Percentiles rank a stretch among this genome's conserved stretches.
These are phyloP conservation scores for Aleiodes sp. DNA, from an alignment of 1,140 invertebrate species.

Conservation along the genomic window DNA sequence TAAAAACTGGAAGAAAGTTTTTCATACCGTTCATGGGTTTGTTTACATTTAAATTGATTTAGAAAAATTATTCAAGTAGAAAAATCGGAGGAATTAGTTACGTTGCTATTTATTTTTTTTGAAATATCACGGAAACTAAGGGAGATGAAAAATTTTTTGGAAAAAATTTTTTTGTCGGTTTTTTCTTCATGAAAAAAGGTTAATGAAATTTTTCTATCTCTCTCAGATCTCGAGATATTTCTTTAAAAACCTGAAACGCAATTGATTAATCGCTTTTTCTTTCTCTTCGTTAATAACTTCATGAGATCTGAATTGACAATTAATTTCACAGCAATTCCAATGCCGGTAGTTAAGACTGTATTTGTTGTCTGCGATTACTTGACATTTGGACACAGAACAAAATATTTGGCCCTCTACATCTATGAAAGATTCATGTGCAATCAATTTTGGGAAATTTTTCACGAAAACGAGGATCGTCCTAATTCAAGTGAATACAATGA, in stretches of 20 bases:
- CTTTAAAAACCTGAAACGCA: not conserved
- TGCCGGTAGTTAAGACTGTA: constrained; percentile 42
- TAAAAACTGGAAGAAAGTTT: constrained; percentile 37
- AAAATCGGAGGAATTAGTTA: not conserved
- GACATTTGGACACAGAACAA: constrained; percentile 43
- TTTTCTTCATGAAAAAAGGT: too few species aligned
- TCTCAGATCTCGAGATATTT: too few species aligned
- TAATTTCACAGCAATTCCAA: constrained; percentile 43
- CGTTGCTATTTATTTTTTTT: not conserved
- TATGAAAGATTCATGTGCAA: constrained; percentile 54
- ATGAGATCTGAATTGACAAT: not conserved
- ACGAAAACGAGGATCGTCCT: not conserved
- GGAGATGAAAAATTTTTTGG: too few species aligned
- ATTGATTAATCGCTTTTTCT: not conserved
- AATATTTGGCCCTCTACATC: constrained; percentile 54
- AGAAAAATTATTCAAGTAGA: not conserved
- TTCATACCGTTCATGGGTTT: constrained; percentile 51
- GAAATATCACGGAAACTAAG: not conserved
- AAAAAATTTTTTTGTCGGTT: too few species aligned
- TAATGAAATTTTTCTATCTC: too few species aligned
- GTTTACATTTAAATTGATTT: not conserved
- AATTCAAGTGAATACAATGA: constrained; percentile 30
- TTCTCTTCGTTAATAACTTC: not conserved
- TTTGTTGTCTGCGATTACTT: constrained; percentile 49
- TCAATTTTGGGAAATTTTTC: constrained; percentile 47